Conservation (phyloP, 2,888 invertebrate genomes). For the Platycheirus rosarum region DNA sequence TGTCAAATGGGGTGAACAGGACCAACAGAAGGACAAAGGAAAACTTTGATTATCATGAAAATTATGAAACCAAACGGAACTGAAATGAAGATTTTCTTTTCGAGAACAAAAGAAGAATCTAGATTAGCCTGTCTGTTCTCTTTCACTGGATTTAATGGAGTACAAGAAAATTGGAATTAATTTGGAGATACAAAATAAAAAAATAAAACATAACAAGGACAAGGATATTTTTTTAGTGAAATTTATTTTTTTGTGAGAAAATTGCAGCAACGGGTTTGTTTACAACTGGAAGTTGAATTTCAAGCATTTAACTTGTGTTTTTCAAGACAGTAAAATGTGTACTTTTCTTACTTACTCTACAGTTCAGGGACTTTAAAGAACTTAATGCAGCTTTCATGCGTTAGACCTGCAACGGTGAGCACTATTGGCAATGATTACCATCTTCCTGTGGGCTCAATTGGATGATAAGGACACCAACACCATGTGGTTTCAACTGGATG, state of each 20-base stretch:
- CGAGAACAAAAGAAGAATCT: slow-evolving; percentile 47
- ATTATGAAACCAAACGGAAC: slow-evolving; percentile 15
- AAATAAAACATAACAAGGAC: background rate
- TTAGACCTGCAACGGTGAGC: too few species aligned
- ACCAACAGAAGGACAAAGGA: background rate
- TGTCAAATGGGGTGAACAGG: slow-evolving; percentile 40
- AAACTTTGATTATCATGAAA: slow-evolving; percentile 19
- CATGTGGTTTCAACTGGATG: too few species aligned
- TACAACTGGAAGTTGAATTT: too few species aligned
- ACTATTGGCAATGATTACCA: too few species aligned
- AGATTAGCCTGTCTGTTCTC: slow-evolving; percentile 65
- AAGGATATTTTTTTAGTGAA: slow-evolving; percentile 1
- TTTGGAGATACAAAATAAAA: slow-evolving; percentile 68
- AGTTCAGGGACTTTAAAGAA: background rate
- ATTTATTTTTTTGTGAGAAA: too few species aligned
- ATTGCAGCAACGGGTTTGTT: too few species aligned
- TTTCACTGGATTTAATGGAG: slow-evolving; percentile 69
- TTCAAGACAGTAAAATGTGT: too few species aligned
- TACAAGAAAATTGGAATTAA: slow-evolving; percentile 67
- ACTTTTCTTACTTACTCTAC: too few species aligned
- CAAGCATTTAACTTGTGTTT: too few species aligned
- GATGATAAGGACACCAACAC: too few species aligned
- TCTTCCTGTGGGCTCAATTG: too few species aligned
- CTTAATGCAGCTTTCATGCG: background rate
- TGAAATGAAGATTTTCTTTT: slow-evolving; percentile 13